Conservation (phyloP, 1,140 invertebrate genomes). For the Nephila pilipes region DNA sequence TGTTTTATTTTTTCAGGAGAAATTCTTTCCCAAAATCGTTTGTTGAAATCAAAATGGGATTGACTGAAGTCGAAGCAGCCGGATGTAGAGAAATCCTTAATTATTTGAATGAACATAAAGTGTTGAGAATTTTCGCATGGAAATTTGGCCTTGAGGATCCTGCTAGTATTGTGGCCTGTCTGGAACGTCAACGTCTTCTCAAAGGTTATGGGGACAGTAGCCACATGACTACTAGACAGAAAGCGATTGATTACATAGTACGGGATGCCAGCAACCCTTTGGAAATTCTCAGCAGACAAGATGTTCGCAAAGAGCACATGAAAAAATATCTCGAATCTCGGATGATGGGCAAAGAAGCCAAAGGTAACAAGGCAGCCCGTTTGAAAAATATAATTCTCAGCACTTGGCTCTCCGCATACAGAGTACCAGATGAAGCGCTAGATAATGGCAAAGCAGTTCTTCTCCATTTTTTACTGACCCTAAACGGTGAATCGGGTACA, state of each 20-base stretch:
- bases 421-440: slow-evolving; percentile 68
- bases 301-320: slow-evolving; percentile 72
- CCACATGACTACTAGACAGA: slow-evolving; percentile 64
- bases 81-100: slow-evolving; percentile 69
- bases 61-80: slow-evolving; percentile 62
- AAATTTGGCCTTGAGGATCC: slow-evolving; percentile 73
- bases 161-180: slow-evolving; percentile 66
- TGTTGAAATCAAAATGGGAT: slow-evolving; percentile 33
- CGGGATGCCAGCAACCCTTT: slow-evolving; percentile 69
- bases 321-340: slow-evolving; percentile 73
- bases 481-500: slow-evolving; percentile 65
- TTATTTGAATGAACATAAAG: slow-evolving; percentile 71
- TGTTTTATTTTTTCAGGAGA: background rate
- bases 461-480: slow-evolving; percentile 58
- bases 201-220: slow-evolving; percentile 72
- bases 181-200: slow-evolving; percentile 64
- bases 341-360: slow-evolving; percentile 72
- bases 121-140: slow-evolving; percentile 67
- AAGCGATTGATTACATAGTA: slow-evolving; percentile 72
- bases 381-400: slow-evolving; percentile 72
- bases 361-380: slow-evolving; percentile 67
- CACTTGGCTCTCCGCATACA: slow-evolving; percentile 67
- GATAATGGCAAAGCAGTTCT: slow-evolving; percentile 70
- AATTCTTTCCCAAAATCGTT: background rate
- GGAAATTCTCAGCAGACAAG: slow-evolving; percentile 66